Percentiles rank a stretch among this genome's conserved stretches.
phyloP scores from a whole-genome alignment of 2,888 invertebrate genomes.

The Oscheius sp. region DNA sequence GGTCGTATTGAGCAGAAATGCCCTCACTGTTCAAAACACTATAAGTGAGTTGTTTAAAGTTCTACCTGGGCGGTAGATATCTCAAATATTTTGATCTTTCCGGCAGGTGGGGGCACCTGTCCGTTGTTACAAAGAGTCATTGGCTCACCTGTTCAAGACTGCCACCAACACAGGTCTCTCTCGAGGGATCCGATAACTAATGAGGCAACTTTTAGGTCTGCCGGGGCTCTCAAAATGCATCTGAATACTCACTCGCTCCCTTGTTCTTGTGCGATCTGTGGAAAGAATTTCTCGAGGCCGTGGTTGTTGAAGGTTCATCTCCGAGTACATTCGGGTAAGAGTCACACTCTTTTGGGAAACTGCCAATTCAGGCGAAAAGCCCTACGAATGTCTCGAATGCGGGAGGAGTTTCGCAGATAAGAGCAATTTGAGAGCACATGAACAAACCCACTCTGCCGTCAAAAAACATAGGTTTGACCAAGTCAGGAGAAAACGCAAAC shows the following conservation, averaged over 20 bases:
- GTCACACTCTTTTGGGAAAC: neutral
- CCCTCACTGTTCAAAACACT: constrained; percentile 53
- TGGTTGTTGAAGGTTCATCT: constrained; percentile 62
- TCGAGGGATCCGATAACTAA: neutral
- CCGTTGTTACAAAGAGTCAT: constrained; percentile 28
- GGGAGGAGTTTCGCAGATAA: constrained; percentile 59
- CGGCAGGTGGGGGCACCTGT: constrained; percentile 38
- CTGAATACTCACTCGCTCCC: constrained; percentile 60
- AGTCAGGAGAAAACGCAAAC: neutral
- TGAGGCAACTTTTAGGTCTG: constrained; percentile 44
- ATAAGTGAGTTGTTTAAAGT: constrained; percentile 42
- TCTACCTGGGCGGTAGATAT: neutral
- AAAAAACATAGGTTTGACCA: constrained; percentile 42
- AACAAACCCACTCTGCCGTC: constrained; percentile 55
- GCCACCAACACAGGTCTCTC: constrained; percentile 31
- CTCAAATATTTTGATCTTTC: constrained; percentile 34
- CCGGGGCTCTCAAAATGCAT: constrained; percentile 64
- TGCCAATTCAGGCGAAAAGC: constrained; percentile 56
- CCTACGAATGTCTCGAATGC: constrained; percentile 54
- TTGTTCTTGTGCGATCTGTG: constrained; percentile 53
- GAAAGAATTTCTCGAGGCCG: constrained; percentile 57
- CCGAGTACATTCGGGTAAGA: constrained; percentile 57
- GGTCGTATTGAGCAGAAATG: constrained; percentile 54
- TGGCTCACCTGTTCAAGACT: constrained; percentile 29
- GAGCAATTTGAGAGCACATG: constrained; percentile 58